Conservation (phyloP, 2,888 invertebrate species). For the Oxyscelio sp. region DNA sequence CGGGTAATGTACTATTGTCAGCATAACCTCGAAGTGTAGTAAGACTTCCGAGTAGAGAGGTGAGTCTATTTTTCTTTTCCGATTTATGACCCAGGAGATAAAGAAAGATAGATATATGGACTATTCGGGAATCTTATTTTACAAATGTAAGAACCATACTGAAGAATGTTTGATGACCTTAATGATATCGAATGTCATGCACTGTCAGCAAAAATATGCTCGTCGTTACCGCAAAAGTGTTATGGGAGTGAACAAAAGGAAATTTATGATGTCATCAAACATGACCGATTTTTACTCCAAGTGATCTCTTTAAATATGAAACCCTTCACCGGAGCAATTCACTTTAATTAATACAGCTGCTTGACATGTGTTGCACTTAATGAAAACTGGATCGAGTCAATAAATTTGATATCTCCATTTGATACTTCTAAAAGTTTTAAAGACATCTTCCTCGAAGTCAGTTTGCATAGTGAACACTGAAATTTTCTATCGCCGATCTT, state of each 20-base stretch:
- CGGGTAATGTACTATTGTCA: no score
- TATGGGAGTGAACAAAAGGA: neutral
- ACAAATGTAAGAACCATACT: conserved; percentile 42
- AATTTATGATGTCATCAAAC: conserved; percentile 22
- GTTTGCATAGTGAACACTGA: neutral
- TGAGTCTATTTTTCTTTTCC: conserved; percentile 46
- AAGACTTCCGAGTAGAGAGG: no score
- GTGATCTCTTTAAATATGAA: no score
- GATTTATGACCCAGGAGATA: conserved; percentile 49
- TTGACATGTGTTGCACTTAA: neutral
- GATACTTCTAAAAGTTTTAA: neutral
- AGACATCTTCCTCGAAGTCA: neutral
- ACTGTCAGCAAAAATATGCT: conserved; percentile 20
- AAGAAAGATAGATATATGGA: conserved; percentile 47
- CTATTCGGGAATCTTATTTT: conserved; percentile 19
- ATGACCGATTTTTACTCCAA: no score
- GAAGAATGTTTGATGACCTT: conserved; percentile 46
- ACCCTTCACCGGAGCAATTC: neutral
- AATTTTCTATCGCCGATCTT: neutral
- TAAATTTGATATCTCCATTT: neutral
- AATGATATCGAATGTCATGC: conserved; percentile 43
- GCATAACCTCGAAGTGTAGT: no score
- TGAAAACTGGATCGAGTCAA: neutral
- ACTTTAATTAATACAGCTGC: neutral
- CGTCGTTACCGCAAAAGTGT: conserved; percentile 11